Conservation (phyloP, 2,888 invertebrate genomes). For the Drosophila acutilabella region DNA sequence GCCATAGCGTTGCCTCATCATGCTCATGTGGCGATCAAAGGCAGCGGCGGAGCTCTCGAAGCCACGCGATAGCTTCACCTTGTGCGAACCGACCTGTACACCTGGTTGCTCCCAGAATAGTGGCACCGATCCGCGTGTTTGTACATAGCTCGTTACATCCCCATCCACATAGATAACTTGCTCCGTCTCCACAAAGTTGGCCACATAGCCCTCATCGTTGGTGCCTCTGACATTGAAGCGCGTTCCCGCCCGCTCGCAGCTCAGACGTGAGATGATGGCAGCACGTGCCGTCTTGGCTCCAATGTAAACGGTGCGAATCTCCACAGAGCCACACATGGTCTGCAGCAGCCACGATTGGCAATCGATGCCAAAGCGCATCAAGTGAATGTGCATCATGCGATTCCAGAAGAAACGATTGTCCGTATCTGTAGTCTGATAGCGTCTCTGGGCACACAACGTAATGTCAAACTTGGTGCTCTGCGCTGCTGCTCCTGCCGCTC, state of each 20-base stretch:
- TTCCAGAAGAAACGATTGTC: slow-evolving; percentile 99
- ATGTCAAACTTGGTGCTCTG: slow-evolving; percentile 90
- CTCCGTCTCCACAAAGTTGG: slow-evolving; percentile 99
- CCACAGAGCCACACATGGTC: slow-evolving; percentile 98
- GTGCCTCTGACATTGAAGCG: slow-evolving; percentile 99
- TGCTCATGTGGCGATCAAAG: slow-evolving; percentile 95
- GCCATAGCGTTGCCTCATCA: slow-evolving; percentile 95
- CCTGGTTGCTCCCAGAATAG: slow-evolving; percentile 99
- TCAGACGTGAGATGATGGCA: slow-evolving; percentile 97
- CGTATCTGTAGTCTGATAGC: slow-evolving; percentile 91
- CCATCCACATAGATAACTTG: slow-evolving; percentile 97
- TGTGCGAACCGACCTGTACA: slow-evolving; percentile 99
- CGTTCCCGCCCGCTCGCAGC: slow-evolving; percentile 99
- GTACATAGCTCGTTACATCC: slow-evolving; percentile 94
- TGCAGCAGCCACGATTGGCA: slow-evolving; percentile 96
- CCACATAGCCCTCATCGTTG: slow-evolving; percentile 99
- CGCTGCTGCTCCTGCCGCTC: slow-evolving; percentile 32
- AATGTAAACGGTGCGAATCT: slow-evolving; percentile 99
- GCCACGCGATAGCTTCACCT: slow-evolving; percentile 98
- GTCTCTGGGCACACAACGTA: slow-evolving; percentile 96
- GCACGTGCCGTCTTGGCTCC: slow-evolving; percentile 97
- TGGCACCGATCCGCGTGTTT: slow-evolving; percentile 98
- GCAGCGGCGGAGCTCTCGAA: slow-evolving; percentile 97
- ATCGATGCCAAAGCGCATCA: slow-evolving; percentile 96
- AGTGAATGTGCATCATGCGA: slow-evolving; percentile 96